Base-by-base conservation (phyloP, 2,113 vertebrate genomes). In the Forbesichthys papilliferus region DNA sequence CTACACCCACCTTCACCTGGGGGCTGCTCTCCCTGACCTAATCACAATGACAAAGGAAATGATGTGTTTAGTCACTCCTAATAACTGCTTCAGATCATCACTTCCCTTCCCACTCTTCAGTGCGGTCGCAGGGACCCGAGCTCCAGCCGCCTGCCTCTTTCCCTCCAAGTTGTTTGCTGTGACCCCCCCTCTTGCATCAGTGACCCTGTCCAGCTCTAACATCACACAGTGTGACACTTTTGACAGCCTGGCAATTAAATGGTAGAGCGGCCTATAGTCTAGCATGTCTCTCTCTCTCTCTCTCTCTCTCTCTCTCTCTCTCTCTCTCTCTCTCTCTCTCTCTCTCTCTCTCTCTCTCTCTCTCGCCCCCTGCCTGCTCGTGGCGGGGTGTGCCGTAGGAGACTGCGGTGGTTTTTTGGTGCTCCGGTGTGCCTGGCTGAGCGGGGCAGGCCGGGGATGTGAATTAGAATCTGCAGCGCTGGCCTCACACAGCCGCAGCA, bases 1-100 rank as follows among this genome's bases (percentile, higher is more conserved):
- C 73, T 66, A 62, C 68, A 68, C 80, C 67, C 75, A 67, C 77
- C 74, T 79, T 75, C 79, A 87, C 87, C 87, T 82, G 77, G 80
- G 86, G 84, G 78, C 73, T 72, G 75, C 79, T 82, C 78, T 83
- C 79, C 77, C 81, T 73, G 82, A 73, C 75, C 79, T 86, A 84
- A 88, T 90, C 87, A 87, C 65, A 64, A 65, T 65, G 83, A 82
- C 87, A 87, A 79, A 86, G 87, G 78, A 87, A 89, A 87, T 84
- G 68, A 88, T 86, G 83, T 87, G 82, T 88, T 90, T 85, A 87
- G 80, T 85, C 83, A 77, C 79, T 86, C 84, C 74, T 87, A 89
- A 88, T 89, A 88, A 87, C 84, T 68, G 85, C 80, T 87, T 47
- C 52, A 83, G 84, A 84, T 84, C 86, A 85, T 88, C 84, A 74